Evolutionary conservation across 2,797 vertebrate genomes (phyloP).

Genomic region (Cirrhinus mrigala): DNA sequence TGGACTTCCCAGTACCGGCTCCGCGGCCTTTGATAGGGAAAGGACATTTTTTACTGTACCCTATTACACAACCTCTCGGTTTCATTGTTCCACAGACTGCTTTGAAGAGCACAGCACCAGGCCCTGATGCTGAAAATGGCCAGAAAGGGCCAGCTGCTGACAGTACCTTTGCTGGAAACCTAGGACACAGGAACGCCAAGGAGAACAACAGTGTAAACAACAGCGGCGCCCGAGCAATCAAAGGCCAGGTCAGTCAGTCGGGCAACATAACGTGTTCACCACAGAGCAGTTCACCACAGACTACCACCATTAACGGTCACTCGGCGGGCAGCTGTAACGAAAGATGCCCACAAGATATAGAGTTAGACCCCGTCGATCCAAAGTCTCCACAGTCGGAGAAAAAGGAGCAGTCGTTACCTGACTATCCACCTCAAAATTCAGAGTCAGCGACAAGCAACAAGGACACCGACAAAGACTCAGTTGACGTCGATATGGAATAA

Average conservation of each 20-base stretch:
- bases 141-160: slow-evolving; percentile 75
- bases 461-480: slow-evolving; percentile 81
- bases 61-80: slow-evolving; percentile 95
- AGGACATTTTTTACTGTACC: slow-evolving; percentile 94
- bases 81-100: slow-evolving; percentile 95
- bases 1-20: slow-evolving; percentile 85
- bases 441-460: slow-evolving; percentile 73
- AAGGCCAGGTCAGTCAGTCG: slow-evolving; percentile 64
- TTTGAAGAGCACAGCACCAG: slow-evolving; percentile 77
- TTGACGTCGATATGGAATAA: slow-evolving; percentile 90
- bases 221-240: slow-evolving; percentile 62
- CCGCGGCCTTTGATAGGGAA: slow-evolving; percentile 93
- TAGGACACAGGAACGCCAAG: slow-evolving; percentile 70
- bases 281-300: slow-evolving; percentile 72
- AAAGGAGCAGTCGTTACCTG: slow-evolving; percentile 79
- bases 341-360: slow-evolving; percentile 71
- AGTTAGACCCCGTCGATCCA: slow-evolving; percentile 64
- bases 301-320: slow-evolving; percentile 73
- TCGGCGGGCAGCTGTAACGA: slow-evolving; percentile 76
- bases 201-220: slow-evolving; percentile 68
- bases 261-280: slow-evolving; percentile 72
- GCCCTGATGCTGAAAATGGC: slow-evolving; percentile 65
- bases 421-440: slow-evolving; percentile 72
- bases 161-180: slow-evolving; percentile 64
- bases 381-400: slow-evolving; percentile 76